A percentile compares a stretch with the other conserved stretches of the same genome.
These are phyloP conservation scores for Uropsilus gracilis DNA, from an alignment of 2,113 vertebrate genomes.

Conservation along the genomic window DNA sequence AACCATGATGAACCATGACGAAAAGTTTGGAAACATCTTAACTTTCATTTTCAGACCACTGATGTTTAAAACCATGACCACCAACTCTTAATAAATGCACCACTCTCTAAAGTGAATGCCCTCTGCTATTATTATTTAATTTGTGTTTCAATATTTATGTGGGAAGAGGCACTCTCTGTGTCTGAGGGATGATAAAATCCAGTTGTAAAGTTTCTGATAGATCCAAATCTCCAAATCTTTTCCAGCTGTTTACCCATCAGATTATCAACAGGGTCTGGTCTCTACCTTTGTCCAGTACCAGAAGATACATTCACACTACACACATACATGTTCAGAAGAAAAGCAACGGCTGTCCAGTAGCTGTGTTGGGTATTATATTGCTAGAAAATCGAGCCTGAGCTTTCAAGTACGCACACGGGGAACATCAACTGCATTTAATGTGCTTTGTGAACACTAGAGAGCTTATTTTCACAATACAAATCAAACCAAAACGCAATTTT, in stretches of 20 bases:
- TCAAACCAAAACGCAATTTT: slow-evolving; percentile 53
- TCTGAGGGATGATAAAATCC: background rate
- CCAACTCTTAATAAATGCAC: background rate
- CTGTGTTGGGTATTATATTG: background rate
- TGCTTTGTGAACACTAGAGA: slow-evolving; percentile 49
- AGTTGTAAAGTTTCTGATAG: slow-evolving; percentile 3
- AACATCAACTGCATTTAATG: background rate
- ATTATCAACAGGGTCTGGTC: background rate
- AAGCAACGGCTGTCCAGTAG: background rate
- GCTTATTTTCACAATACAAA: slow-evolving; percentile 40
- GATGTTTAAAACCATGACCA: slow-evolving; percentile 27
- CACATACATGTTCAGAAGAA: slow-evolving; percentile 7
- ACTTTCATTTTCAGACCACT: background rate
- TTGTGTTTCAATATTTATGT: slow-evolving; percentile 35
- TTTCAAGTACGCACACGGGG: background rate
- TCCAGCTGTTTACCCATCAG: slow-evolving; percentile 29
- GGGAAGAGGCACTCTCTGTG: background rate
- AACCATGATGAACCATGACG: background rate
- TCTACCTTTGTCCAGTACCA: background rate
- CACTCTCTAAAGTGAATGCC: slow-evolving; percentile 20
- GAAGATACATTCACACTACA: background rate
- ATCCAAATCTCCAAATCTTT: background rate
- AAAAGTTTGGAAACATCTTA: background rate
- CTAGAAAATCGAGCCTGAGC: background rate
- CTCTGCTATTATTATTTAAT: slow-evolving; percentile 25